Conservation (phyloP, 2,113 vertebrate genomes). For the Sminthopsis crassicaudata region DNA sequence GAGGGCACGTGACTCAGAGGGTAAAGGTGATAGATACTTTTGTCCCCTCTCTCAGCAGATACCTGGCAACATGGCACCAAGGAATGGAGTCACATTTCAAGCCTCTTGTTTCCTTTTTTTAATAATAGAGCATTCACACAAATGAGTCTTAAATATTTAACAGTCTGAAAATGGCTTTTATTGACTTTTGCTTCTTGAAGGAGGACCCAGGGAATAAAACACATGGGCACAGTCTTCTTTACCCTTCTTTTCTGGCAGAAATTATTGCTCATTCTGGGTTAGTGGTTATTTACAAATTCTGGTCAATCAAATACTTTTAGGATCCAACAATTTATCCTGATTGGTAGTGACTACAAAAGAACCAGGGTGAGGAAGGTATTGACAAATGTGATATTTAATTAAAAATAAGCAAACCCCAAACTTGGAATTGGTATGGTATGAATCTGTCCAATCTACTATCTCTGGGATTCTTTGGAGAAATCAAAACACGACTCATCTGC, state of each 20-base stretch:
- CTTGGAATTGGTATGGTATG: not conserved
- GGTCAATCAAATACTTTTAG: conserved; percentile 9
- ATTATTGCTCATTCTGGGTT: not conserved
- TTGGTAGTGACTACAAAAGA: not conserved
- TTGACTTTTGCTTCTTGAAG: conserved; percentile 30
- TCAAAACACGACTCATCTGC: not conserved
- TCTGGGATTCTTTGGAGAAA: not conserved
- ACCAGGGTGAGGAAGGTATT: not conserved
- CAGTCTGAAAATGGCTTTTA: conserved; percentile 44
- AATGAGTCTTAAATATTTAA: conserved; percentile 37
- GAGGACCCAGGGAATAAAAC: conserved; percentile 26
- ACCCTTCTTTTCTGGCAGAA: conserved; percentile 6
- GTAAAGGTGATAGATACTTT: not conserved
- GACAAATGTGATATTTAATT: not conserved
- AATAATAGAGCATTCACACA: conserved; percentile 12
- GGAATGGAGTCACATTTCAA: not conserved
- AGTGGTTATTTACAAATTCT: conserved; percentile 37
- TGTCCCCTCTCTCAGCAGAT: not conserved
- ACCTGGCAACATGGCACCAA: not conserved
- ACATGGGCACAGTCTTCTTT: conserved; percentile 19
- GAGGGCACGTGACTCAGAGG: not conserved
- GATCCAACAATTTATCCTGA: not conserved
- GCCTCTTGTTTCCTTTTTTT: not conserved
- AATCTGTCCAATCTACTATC: not conserved
- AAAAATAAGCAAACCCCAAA: not conserved